Conservation (phyloP, 2,797 vertebrate genomes). For the Acanthurus lineatus region DNA sequence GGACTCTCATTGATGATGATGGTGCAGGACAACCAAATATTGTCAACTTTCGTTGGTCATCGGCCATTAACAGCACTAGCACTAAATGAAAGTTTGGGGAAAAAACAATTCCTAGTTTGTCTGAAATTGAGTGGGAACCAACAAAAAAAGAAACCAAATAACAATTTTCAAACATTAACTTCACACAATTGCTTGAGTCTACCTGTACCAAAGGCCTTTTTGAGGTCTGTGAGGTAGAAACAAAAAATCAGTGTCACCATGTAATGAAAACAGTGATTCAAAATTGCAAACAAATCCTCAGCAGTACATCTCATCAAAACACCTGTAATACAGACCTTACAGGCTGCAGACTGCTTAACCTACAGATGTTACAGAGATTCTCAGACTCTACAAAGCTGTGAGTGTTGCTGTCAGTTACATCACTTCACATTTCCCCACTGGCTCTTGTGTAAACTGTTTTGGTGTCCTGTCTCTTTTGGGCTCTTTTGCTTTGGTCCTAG, state of each 20-base stretch:
- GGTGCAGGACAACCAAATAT: no score
- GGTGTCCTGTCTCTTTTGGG: background rate
- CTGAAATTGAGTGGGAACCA: no score
- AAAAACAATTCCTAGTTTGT: no score
- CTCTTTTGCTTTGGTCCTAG: background rate
- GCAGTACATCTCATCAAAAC: constrained; percentile 7
- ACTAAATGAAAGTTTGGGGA: no score
- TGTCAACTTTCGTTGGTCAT: no score
- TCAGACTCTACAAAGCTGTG: background rate
- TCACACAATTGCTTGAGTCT: background rate
- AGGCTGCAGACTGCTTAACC: background rate
- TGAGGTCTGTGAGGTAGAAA: constrained; percentile 19
- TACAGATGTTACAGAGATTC: background rate
- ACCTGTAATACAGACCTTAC: constrained; percentile 23
- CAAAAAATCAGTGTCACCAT: constrained; percentile 15
- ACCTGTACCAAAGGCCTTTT: constrained; percentile 14
- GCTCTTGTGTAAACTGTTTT: constrained; percentile 9
- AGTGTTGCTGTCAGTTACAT: constrained; percentile 26
- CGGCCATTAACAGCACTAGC: no score
- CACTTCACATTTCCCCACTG: background rate
- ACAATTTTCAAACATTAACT: no score
- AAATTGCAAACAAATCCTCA: constrained; percentile 46
- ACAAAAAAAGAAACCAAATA: no score
- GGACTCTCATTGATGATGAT: no score
- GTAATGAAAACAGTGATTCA: constrained; percentile 38